phyloP scores from a whole-genome alignment of 2,888 invertebrate genomes.

The Vanessa cardui region DNA sequence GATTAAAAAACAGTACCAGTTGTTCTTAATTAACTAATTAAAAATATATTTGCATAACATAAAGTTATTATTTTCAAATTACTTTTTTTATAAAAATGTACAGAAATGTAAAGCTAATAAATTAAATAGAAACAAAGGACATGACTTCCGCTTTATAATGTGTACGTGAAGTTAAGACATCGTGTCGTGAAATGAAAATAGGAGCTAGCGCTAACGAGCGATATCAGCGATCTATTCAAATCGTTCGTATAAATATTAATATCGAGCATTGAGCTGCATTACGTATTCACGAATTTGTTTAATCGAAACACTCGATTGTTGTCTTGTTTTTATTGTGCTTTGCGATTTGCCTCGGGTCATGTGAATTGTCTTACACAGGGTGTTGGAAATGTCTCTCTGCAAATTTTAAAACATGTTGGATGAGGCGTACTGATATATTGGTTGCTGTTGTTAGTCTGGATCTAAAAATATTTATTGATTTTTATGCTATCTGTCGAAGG shows the following conservation, averaged over 20 bases:
- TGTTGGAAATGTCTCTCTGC: conserved; percentile 43
- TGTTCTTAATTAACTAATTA: too few species aligned
- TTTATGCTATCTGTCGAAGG: conserved; percentile 7
- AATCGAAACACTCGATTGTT: conserved; percentile 69
- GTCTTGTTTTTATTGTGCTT: conserved; percentile 68
- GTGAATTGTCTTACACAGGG: conserved; percentile 60
- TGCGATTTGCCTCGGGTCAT: conserved; percentile 66
- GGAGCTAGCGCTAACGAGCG: conserved; percentile 46
- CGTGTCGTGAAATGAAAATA: conserved; percentile 34
- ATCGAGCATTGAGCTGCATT: conserved; percentile 63
- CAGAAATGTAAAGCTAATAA: not conserved
- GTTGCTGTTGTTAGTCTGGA: not conserved
- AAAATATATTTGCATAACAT: too few species aligned
- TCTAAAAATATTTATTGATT: too few species aligned
- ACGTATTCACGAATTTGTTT: conserved; percentile 77
- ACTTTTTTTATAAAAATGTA: too few species aligned
- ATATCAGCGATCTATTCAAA: conserved; percentile 78
- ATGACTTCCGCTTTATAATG: not conserved
- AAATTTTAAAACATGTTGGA: not conserved
- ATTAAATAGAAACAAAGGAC: not conserved
- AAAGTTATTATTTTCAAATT: too few species aligned
- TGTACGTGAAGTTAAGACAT: conserved; percentile 12
- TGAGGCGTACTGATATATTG: not conserved
- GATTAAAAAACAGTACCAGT: not conserved
- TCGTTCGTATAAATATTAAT: conserved; percentile 76